These are phyloP conservation scores for Sphaeramia orbicularis DNA, from an alignment of 2,797 vertebrate genomes.

Conservation along the genomic window DNA sequence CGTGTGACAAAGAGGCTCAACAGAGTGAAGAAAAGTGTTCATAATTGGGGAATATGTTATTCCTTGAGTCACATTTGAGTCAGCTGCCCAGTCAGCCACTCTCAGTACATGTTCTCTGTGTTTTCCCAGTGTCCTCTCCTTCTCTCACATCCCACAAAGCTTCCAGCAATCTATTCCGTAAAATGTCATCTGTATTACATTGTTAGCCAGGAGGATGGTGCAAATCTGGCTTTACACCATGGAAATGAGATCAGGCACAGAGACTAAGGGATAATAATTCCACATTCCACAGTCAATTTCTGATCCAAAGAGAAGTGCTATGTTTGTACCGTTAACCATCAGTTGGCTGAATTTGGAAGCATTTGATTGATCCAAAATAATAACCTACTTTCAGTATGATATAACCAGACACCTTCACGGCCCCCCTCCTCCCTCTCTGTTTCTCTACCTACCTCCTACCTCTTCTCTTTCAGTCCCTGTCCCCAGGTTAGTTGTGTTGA, in stretches of 20 bases:
- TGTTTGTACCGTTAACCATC: conserved; percentile 35
- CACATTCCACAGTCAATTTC: conserved; percentile 37
- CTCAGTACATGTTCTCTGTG: conserved; percentile 36
- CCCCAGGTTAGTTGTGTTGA: conserved; percentile 80
- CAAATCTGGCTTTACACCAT: conserved; percentile 58
- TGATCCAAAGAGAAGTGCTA: conserved; percentile 20
- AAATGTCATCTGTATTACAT: conserved; percentile 72
- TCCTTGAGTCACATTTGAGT: conserved; percentile 74
- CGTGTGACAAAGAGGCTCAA: conserved; percentile 47
- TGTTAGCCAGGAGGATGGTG: conserved; percentile 58
- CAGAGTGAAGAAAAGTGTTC: conserved; percentile 61
- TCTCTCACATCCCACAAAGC: conserved; percentile 65
- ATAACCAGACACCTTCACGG: conserved; percentile 73
- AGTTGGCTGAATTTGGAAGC: conserved; percentile 37
- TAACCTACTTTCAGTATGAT: conserved; percentile 79
- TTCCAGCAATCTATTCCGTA: conserved; percentile 70
- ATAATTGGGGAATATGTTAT: conserved; percentile 71
- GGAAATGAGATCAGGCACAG: conserved; percentile 55
- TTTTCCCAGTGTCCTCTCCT: conserved; percentile 61
- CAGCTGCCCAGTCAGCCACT: conserved; percentile 64
- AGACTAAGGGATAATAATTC: conserved; percentile 45
- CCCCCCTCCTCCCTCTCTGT: conserved; percentile 50
- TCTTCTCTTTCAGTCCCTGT: conserved; percentile 76
- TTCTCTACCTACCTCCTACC: conserved; percentile 77
- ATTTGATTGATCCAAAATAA: conserved; percentile 67